Conservation (phyloP, 2,888 invertebrate genomes). For the Lacanobia oleracea region DNA sequence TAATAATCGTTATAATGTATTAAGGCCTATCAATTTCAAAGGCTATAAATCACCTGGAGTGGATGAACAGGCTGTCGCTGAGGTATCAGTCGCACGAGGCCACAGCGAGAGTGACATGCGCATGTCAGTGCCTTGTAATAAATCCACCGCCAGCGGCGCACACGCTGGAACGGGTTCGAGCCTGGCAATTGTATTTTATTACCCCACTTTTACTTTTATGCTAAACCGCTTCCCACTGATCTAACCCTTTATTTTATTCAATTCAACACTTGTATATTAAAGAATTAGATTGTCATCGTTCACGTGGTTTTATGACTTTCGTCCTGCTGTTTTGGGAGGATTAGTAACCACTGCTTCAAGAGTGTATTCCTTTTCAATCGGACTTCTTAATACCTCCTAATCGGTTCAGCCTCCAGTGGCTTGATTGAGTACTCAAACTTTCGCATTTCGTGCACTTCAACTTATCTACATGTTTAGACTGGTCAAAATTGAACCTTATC, state of each 20-base stretch:
- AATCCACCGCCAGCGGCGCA: constrained; percentile 74
- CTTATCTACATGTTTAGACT: constrained; percentile 54
- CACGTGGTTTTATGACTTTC: constrained; percentile 20
- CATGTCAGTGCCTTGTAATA: constrained; percentile 73
- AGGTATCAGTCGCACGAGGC: constrained; percentile 47
- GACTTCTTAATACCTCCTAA: background rate
- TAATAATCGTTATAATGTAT: background rate
- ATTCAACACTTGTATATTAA: constrained; percentile 23
- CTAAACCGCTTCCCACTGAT: constrained; percentile 67
- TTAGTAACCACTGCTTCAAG: background rate
- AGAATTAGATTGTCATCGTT: constrained; percentile 13
- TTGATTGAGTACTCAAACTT: constrained; percentile 29
- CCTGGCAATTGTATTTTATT: constrained; percentile 83
- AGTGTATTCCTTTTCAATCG: background rate
- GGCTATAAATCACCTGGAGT: constrained; percentile 39
- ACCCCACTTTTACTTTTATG: constrained; percentile 85
- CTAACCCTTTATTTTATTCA: constrained; percentile 47
- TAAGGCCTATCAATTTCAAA: constrained; percentile 18
- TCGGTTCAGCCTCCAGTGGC: background rate
- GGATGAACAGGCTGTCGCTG: constrained; percentile 57
- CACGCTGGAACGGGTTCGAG: constrained; percentile 75
- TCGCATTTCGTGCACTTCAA: constrained; percentile 25
- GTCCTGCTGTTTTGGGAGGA: constrained; percentile 7
- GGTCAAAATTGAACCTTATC: constrained; percentile 68
- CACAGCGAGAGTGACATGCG: constrained; percentile 71